A percentile compares a stretch with the other conserved stretches of the same genome.
Evolutionary conservation across 2,888 invertebrate genomes (phyloP).

Genomic region (Phymatocera aterrima): DNA sequence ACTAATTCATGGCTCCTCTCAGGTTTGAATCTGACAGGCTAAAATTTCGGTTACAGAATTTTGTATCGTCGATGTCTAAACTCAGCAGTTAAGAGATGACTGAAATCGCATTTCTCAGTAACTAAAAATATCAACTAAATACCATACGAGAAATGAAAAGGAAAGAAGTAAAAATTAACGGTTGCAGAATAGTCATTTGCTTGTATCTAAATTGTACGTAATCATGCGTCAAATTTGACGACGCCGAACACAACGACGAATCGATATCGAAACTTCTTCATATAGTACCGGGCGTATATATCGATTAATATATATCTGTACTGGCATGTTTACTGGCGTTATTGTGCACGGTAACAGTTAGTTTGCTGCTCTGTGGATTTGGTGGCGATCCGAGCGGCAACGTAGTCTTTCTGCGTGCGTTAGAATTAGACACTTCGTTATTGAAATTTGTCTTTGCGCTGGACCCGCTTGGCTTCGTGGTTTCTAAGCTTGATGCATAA

Average conservation of each 20-base stretch:
- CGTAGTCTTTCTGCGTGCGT: slow-evolving; percentile 67
- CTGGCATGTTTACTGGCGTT: slow-evolving; percentile 66
- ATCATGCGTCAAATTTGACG: neutral
- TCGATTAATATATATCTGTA: slow-evolving; percentile 47
- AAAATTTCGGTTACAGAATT: neutral
- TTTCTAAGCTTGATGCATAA: slow-evolving; percentile 60
- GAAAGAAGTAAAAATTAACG: neutral
- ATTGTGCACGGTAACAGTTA: slow-evolving; percentile 59
- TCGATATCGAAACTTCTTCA: neutral
- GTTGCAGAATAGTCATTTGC: slow-evolving; percentile 4
- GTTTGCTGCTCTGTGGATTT: slow-evolving; percentile 60
- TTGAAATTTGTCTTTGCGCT: slow-evolving; percentile 63
- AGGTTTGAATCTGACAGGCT: neutral
- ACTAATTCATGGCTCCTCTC: neutral
- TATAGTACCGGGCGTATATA: neutral
- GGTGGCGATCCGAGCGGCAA: slow-evolving; percentile 67
- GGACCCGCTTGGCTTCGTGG: slow-evolving; percentile 53
- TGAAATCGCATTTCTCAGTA: neutral
- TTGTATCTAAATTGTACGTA: slow-evolving; percentile 15
- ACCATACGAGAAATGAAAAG: neutral
- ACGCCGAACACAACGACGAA: neutral
- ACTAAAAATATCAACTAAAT: neutral
- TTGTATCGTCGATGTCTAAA: neutral
- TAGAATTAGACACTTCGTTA: slow-evolving; percentile 63
- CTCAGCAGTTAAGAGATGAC: neutral